Evolutionary conservation across 2,797 vertebrate species (phyloP).

Genomic region (Gymnocypris eckloni): DNA sequence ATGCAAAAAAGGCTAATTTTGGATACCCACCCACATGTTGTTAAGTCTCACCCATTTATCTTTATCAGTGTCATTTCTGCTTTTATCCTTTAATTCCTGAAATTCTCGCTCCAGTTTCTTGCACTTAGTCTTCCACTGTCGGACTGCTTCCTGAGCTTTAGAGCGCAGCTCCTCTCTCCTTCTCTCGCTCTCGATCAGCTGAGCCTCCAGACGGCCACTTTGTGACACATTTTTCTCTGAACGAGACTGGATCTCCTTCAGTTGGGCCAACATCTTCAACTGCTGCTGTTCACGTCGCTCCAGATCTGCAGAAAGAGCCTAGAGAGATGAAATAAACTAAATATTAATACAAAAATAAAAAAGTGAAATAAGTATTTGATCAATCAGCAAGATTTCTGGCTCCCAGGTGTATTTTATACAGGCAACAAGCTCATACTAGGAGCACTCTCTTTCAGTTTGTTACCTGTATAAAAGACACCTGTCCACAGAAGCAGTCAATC

Average conservation of each 20-base stretch:
- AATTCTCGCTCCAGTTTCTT: constrained; percentile 83
- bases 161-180: constrained; percentile 87
- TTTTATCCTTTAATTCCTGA: constrained; percentile 79
- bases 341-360: too few relatives aligned
- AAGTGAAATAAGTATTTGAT: too few relatives aligned
- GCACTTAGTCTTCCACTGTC: constrained; percentile 90
- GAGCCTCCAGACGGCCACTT: constrained; percentile 72
- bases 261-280: constrained; percentile 84
- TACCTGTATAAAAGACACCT: too few relatives aligned
- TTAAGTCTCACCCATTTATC: constrained; percentile 77
- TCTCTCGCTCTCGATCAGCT: constrained; percentile 80
- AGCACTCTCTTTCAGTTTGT: too few relatives aligned
- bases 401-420: too few relatives aligned
- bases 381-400: too few relatives aligned
- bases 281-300: constrained; percentile 86
- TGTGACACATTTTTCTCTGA: constrained; percentile 75
- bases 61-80: constrained; percentile 74
- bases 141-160: constrained; percentile 88
- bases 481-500: too few relatives aligned
- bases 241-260: constrained; percentile 85
- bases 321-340: neutral
- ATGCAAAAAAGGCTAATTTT: neutral
- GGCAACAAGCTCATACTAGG: too few relatives aligned
- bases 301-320: constrained; percentile 86
- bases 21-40: neutral